Conservation (phyloP, 2,113 vertebrate species). For the Otis tarda region DNA sequence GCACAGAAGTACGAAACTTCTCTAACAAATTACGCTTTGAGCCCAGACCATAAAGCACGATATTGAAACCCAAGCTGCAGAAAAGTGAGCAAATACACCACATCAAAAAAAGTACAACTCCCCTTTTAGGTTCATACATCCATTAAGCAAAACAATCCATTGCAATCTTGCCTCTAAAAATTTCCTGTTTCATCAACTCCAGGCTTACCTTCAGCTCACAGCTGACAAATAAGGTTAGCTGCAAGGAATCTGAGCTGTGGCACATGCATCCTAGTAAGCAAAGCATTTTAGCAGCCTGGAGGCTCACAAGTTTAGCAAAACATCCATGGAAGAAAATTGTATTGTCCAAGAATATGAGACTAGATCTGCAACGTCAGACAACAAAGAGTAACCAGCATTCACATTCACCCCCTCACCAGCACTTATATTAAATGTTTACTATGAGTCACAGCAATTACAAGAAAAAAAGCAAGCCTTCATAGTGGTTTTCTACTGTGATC, state of each 20-base stretch:
- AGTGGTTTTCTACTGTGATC: not conserved
- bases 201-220: not conserved
- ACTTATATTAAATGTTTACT: not conserved
- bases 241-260: not conserved
- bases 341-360: not conserved
- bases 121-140: not conserved
- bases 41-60: slow-evolving; percentile 93
- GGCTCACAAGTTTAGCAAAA: not conserved
- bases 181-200: not conserved
- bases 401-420: not conserved
- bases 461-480: not conserved
- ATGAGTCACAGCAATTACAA: not conserved
- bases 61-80: slow-evolving; percentile 89
- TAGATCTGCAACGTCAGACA: not conserved
- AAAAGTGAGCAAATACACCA: slow-evolving; percentile 15
- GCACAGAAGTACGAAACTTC: slow-evolving; percentile 84
- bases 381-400: not conserved
- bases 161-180: not conserved
- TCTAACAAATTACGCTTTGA: slow-evolving; percentile 93
- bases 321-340: not conserved
- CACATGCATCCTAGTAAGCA: not conserved
- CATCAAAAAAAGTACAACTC: not conserved
- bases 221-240: not conserved
- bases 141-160: not conserved
- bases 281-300: not conserved